These are phyloP conservation scores for Sciurus niger DNA, from an alignment of 2,113 vertebrate species.

Conservation along the genomic window DNA sequence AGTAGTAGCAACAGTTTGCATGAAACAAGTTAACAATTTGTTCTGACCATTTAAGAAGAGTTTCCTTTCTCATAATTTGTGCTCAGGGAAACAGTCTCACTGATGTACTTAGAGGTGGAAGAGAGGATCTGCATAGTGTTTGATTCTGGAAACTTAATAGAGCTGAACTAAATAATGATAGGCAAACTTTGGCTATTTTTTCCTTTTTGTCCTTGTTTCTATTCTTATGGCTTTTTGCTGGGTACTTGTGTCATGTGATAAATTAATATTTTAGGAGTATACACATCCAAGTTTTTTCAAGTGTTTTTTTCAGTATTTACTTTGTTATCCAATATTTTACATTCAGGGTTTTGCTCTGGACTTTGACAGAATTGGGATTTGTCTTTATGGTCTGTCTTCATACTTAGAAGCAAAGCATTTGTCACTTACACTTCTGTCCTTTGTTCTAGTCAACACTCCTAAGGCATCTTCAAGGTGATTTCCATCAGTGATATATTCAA, in stretches of 20 bases:
- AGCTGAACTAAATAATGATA: neutral
- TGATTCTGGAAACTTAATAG: neutral
- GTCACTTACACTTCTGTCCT: neutral
- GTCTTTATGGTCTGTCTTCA: neutral
- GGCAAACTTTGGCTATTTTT: neutral
- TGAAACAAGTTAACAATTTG: constrained; percentile 1
- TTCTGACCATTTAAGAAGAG: neutral
- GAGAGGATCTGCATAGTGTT: neutral
- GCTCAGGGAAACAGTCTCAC: neutral
- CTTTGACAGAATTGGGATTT: neutral
- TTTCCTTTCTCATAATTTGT: neutral
- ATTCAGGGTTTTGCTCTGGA: neutral
- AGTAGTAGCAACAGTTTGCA: neutral
- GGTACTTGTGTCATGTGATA: neutral
- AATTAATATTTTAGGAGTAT: constrained; percentile 6
- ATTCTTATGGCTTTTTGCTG: neutral
- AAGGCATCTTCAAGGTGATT: neutral
- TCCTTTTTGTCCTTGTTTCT: neutral
- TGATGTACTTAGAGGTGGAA: neutral
- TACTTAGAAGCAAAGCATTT: constrained; percentile 20
- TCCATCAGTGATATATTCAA: neutral
- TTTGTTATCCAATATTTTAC: neutral
- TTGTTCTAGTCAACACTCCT: neutral
- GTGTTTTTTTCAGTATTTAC: neutral
- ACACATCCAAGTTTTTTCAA: neutral